Conservation (phyloP, 2,797 vertebrate genomes). For the Lindbergichthys nudifrons region DNA sequence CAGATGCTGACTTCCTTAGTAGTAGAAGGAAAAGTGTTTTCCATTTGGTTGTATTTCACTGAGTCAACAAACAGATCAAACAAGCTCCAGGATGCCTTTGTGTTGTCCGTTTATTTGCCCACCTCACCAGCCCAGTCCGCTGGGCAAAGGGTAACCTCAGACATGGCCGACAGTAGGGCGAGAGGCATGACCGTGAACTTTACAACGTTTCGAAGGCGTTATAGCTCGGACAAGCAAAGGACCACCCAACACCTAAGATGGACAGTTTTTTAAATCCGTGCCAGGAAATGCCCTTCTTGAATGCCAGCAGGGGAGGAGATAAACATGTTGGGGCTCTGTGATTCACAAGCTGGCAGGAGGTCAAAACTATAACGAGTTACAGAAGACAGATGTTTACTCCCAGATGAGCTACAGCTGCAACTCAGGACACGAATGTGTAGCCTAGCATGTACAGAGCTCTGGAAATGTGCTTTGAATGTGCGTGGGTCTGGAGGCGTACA, state of each 20-base stretch:
- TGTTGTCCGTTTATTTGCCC: slow-evolving; percentile 71
- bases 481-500: slow-evolving; percentile 33
- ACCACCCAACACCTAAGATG: slow-evolving; percentile 79
- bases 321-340: slow-evolving; percentile 73
- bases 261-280: slow-evolving; percentile 59
- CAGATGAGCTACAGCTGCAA: slow-evolving; percentile 67
- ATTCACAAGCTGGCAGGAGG: slow-evolving; percentile 70
- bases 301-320: slow-evolving; percentile 74
- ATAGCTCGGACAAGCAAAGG: slow-evolving; percentile 53
- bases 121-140: slow-evolving; percentile 62
- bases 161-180: slow-evolving; percentile 59
- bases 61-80: slow-evolving; percentile 63
- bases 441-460: slow-evolving; percentile 53
- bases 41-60: slow-evolving; percentile 56
- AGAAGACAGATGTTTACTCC: slow-evolving; percentile 79
- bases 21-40: slow-evolving; percentile 63
- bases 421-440: slow-evolving; percentile 61
- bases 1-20: slow-evolving; percentile 66
- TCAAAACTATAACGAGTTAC: slow-evolving; percentile 69
- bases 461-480: slow-evolving; percentile 66
- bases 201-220: slow-evolving; percentile 55
- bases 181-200: slow-evolving; percentile 74
- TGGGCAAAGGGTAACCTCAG: slow-evolving; percentile 61
- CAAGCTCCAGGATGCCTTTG: slow-evolving; percentile 44
- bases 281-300: slow-evolving; percentile 79